Evolutionary conservation across 2,113 vertebrate genomes (phyloP), one percentile per base, ranked within the genome.

Genomic region (Budorcas taxicolor): DNA sequence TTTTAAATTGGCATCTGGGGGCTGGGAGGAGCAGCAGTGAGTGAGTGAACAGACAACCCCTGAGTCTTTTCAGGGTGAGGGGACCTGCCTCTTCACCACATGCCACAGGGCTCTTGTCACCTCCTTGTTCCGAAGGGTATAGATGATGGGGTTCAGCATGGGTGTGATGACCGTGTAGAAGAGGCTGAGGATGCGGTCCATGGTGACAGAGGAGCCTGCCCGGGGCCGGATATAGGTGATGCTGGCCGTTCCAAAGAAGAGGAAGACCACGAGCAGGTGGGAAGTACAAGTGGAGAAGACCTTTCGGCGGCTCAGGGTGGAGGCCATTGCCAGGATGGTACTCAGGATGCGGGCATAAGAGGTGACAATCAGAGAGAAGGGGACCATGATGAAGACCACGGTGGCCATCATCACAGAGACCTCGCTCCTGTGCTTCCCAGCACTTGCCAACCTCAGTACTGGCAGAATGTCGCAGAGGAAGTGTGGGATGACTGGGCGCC

Each of bases 81-180:
- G 33, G 27, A 91, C 13, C 31, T 58, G 81, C 47, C 81, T 97
- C 91, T 80, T 97, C 50, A 96, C 3, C 45, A 92, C 14, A 31
- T 92, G 81, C 10, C 3, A 5, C 12, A 98, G 45, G 27, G 98
- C 94, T 7, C 25, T 83, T 27, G 94, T 96, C 47, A 98, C 97
- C 36, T 98, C 98, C 82, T 98, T 98, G 88, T 98, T 98, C 3
- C 97, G 96, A 10, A 98, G 94, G 1, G 97, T 98, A 15, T 98
- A 98, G 93, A 99, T 98, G 67, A 98, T 53, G 5, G 98, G 98
- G 19, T 98, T 98, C 80, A 98, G 86, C 85, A 97, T 97, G 40
- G 98, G 98, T 11, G 98, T 98, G 60, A 98, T 3, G 4, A 96
- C 43, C 0, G 98, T 98, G 62, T 98, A 99, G 60, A 98, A 78